Base-by-base conservation (phyloP, 1,140 invertebrate species). In the Chionoecetes opilio region DNA sequence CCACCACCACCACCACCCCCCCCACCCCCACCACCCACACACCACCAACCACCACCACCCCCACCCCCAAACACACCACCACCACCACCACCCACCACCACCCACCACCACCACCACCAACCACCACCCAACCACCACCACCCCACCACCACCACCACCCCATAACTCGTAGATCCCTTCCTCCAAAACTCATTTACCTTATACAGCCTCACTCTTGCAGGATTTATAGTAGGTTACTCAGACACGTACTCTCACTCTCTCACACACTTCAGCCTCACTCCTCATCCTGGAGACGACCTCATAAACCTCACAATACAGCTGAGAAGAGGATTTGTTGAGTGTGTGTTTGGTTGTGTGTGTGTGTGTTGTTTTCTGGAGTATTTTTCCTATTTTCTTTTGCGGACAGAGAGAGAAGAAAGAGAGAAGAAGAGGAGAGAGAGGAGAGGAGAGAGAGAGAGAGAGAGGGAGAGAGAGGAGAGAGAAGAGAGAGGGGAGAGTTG, bases 131-230 rank as follows among this genome's bases (percentile, higher is more conserved):
- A n/a, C n/a, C n/a, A n/a, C n/a, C n/a, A n/a, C n/a, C n/a, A n/a
- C n/a, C n/a, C n/a, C n/a, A n/a, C n/a, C 46, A 11, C 46, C 46
- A 53, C 21, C 46, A 53, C 46, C 63, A 26, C n/a, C 63, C 11
- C 63, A 75, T 75, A 75, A 75, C 63, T 75, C 63, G 11, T 53
- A 17, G 21, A 5, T 75, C 63, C 63, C 21, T n/a, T 26, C 21
- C 63, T n/a, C 63, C 63, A 75, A 75, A n/a, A 75, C n/a, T 75
- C 63, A 75, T 75, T 75, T 75, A 75, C 63, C 63, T 75, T n/a
- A 75, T 26, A 75, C 63, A 8, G 21, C 63, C 63, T 75, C 26
- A 26, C 63, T n/a, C 26, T 5, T 26, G 21, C 21, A 6, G 26
- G 21, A 26, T 75, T 26, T n/a, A n/a, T 26, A 5, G 21, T 21